Conservation (phyloP, 2,888 invertebrate genomes). For the Lymantria monacha region DNA sequence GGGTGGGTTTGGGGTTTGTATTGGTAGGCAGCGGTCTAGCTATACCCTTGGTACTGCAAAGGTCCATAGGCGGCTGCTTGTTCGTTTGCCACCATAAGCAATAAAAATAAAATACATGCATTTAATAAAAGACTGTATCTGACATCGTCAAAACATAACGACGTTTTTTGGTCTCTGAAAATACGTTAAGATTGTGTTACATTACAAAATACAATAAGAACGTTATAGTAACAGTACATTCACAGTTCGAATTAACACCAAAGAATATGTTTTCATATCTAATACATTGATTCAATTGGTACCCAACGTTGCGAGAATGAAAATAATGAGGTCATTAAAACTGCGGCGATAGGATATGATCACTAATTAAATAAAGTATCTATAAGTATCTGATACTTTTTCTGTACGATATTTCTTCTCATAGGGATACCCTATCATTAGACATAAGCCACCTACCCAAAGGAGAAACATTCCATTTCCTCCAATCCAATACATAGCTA, state of each 20-base stretch:
- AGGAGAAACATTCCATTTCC: too few species aligned
- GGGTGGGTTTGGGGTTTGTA: too few species aligned
- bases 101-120: too few species aligned
- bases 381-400: too few species aligned
- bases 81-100: too few species aligned
- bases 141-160: background rate
- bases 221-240: conserved; percentile 25
- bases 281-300: conserved; percentile 37
- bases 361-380: background rate
- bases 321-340: conserved; percentile 16
- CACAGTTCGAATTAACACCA: conserved; percentile 44
- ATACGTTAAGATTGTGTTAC: background rate
- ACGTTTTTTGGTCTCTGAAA: background rate
- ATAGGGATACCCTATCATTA: too few species aligned
- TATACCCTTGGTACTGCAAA: too few species aligned
- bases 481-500: too few species aligned
- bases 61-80: too few species aligned
- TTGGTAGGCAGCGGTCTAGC: too few species aligned
- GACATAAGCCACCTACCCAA: too few species aligned
- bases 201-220: background rate
- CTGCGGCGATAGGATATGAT: background rate
- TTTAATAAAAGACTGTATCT: background rate
- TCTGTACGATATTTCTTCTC: too few species aligned
- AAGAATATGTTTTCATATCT: conserved; percentile 36
- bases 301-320: conserved; percentile 20